phyloP scores from a whole-genome alignment of 2,888 invertebrate species.

The Empis livida region DNA sequence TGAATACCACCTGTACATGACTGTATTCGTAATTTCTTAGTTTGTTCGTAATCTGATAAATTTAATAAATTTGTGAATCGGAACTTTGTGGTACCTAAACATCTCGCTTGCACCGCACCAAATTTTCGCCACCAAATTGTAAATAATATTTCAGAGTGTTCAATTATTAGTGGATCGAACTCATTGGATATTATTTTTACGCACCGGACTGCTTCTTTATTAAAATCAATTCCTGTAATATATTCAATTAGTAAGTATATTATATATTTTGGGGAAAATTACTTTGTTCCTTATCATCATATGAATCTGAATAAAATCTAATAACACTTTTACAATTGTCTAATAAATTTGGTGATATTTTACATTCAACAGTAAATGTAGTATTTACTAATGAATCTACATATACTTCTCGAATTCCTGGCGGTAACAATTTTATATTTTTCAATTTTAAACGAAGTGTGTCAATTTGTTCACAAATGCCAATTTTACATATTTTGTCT shows the following conservation, averaged over 20 bases:
- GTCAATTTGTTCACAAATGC: too few relatives aligned
- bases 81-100: constrained; percentile 10
- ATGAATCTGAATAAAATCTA: constrained; percentile 10
- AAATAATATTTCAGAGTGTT: constrained; percentile 8
- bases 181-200: constrained; percentile 7
- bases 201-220: constrained; percentile 7
- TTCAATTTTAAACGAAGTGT: too few relatives aligned
- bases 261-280: too few relatives aligned
- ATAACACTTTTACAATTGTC: constrained; percentile 7
- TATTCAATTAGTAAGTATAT: not conserved
- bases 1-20: constrained; percentile 7
- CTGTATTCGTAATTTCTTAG: constrained; percentile 4
- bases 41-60: constrained; percentile 3
- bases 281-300: constrained; percentile 8
- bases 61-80: constrained; percentile 7
- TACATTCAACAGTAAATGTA: constrained; percentile 9
- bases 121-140: constrained; percentile 11
- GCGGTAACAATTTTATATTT: too few relatives aligned
- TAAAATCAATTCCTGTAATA: constrained; percentile 8
- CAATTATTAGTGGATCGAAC: not conserved
- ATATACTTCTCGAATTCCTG: constrained; percentile 7
- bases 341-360: constrained; percentile 9
- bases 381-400: constrained; percentile 1
- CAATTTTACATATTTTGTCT: too few relatives aligned
- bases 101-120: constrained; percentile 8